phyloP scores from a whole-genome alignment of 2,888 invertebrate genomes.

The Gymnosoma rotundatum region DNA sequence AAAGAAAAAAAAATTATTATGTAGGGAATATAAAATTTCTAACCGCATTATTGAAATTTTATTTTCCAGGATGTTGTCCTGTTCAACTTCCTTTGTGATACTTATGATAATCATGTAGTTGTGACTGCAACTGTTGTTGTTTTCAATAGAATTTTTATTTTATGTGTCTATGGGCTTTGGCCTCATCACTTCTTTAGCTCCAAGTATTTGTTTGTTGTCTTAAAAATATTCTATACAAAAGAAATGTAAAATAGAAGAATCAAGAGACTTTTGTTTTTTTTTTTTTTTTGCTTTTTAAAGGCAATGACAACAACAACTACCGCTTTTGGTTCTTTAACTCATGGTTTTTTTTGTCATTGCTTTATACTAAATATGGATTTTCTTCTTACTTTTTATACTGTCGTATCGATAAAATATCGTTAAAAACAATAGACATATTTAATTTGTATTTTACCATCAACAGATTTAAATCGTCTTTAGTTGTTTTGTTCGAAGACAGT shows the following conservation, averaged over 20 bases:
- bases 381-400: slow-evolving; percentile 22
- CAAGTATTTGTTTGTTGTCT: slow-evolving; percentile 55
- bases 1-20: neutral
- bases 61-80: slow-evolving; percentile 57
- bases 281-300: slow-evolving; percentile 27
- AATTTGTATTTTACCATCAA: slow-evolving; percentile 38
- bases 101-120: slow-evolving; percentile 5
- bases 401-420: slow-evolving; percentile 58
- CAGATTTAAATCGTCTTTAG: slow-evolving; percentile 55
- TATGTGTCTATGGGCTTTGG: slow-evolving; percentile 36
- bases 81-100: slow-evolving; percentile 25
- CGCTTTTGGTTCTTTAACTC: neutral
- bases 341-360: slow-evolving; percentile 12
- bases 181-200: slow-evolving; percentile 14
- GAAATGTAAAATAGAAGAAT: slow-evolving; percentile 10
- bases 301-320: slow-evolving; percentile 50
- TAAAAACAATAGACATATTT: slow-evolving; percentile 50
- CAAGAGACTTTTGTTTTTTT: slow-evolving; percentile 39
- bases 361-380: slow-evolving; percentile 16
- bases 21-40: slow-evolving; percentile 41
- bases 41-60: slow-evolving; percentile 68
- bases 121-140: slow-evolving; percentile 15
- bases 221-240: slow-evolving; percentile 33
- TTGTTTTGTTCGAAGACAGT: slow-evolving; percentile 52
- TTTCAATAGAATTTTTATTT: slow-evolving; percentile 39